phyloP scores from a whole-genome alignment of 2,797 vertebrate species.

The Squalus acanthias region DNA sequence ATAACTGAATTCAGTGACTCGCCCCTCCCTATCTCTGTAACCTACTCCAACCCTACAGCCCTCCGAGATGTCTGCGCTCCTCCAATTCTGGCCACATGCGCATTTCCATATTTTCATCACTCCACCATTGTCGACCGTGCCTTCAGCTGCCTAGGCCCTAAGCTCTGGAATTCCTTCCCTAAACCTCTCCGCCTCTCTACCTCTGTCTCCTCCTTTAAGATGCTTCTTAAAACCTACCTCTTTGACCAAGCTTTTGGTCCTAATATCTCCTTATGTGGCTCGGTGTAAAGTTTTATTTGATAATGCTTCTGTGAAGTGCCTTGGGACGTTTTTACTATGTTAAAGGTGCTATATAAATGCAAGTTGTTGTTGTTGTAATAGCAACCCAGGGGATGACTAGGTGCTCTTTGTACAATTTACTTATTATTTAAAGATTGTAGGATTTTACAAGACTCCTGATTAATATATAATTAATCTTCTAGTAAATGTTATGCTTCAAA shows the following conservation, averaged over 20 bases:
- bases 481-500: neutral
- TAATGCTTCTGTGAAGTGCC: neutral
- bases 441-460: neutral
- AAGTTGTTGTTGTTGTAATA: neutral
- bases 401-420: neutral
- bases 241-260: neutral
- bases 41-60: neutral
- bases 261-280: neutral
- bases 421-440: neutral
- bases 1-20: neutral
- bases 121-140: neutral
- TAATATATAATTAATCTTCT: neutral
- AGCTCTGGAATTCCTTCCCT: neutral
- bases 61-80: neutral
- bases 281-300: neutral
- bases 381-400: neutral
- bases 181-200: neutral
- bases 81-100: too few relatives aligned
- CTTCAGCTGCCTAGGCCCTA: neutral
- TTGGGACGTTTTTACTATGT: neutral
- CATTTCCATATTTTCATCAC: neutral
- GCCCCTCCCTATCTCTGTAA: neutral
- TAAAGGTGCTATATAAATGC: neutral
- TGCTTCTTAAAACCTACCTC: neutral
- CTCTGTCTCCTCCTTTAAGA: neutral